phyloP scores from a whole-genome alignment of 2,888 invertebrate species.

The Callosobruchus maculatus region DNA sequence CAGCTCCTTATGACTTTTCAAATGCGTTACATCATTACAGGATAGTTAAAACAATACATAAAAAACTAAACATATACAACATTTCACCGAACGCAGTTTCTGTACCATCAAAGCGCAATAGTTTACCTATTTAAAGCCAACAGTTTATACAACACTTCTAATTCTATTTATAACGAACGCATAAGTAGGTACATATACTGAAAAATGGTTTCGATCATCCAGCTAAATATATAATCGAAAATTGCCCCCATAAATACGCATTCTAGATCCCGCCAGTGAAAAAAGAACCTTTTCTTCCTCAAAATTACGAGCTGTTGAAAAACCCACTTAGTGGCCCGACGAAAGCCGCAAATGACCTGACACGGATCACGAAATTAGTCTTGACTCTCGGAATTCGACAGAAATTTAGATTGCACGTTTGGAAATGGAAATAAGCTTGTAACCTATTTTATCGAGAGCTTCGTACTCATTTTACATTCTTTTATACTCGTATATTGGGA shows the following conservation, averaged over 20 bases:
- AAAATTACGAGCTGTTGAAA: constrained; percentile 36
- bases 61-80: not conserved
- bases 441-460: not conserved
- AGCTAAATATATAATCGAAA: constrained; percentile 14
- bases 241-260: constrained; percentile 12
- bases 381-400: not conserved
- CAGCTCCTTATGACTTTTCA: no score
- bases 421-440: not conserved
- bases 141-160: not conserved
- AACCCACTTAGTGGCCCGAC: constrained; percentile 28
- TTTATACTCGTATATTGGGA: not conserved
- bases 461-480: not conserved
- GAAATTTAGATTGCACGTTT: not conserved
- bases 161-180: not conserved
- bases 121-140: not conserved
- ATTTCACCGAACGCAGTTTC: not conserved
- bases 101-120: not conserved
- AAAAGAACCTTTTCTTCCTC: constrained; percentile 28
- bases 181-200: not conserved
- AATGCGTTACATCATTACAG: no score
- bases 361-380: not conserved
- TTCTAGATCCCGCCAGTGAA: constrained; percentile 6
- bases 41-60: not conserved
- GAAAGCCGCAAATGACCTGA: not conserved
- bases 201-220: not conserved